Base-by-base conservation (phyloP, 2,797 vertebrate species). In the Aulostomus chinensis region DNA sequence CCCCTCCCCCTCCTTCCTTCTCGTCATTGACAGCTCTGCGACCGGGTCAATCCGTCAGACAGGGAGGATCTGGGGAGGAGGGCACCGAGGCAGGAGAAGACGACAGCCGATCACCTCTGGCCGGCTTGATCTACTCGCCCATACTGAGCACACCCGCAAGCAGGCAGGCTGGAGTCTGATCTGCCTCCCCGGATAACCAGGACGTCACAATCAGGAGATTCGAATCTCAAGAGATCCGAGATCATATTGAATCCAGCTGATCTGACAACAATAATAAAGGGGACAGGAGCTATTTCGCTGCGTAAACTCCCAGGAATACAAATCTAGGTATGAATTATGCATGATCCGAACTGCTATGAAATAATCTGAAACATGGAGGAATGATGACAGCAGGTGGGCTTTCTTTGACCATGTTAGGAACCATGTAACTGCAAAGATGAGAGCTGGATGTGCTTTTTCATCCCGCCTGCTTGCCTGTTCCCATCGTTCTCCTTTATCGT, bases 321-420 rank as follows among this genome's bases (percentile, higher is more conserved):
- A 58, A 86, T 76, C 76, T 85, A 89, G 91, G 90, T 92, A 84
- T 29, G 85, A n/a, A n/a, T n/a, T n/a, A n/a, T n/a, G n/a, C n/a
- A n/a, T n/a, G n/a, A n/a, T n/a, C n/a, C n/a, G n/a, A n/a, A n/a
- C n/a, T n/a, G n/a, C n/a, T n/a, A n/a, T n/a, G n/a, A n/a, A n/a
- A n/a, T n/a, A n/a, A n/a, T n/a, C n/a, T n/a, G n/a, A n/a, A n/a
- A n/a, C n/a, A n/a, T n/a, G n/a, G n/a, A n/a, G n/a, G n/a, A n/a
- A n/a, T n/a, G n/a, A n/a, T n/a, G n/a, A n/a, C n/a, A n/a, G n/a
- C n/a, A n/a, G n/a, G n/a, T n/a, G n/a, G n/a, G n/a, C n/a, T n/a
- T n/a, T n/a, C n/a, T n/a, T n/a, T n/a, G n/a, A n/a, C n/a, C n/a
- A n/a, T n/a, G n/a, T n/a, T n/a, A n/a, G n/a, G n/a, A n/a, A n/a